phyloP scores from a whole-genome alignment of 2,888 invertebrate species.

The Teinopalpus imperialis region DNA sequence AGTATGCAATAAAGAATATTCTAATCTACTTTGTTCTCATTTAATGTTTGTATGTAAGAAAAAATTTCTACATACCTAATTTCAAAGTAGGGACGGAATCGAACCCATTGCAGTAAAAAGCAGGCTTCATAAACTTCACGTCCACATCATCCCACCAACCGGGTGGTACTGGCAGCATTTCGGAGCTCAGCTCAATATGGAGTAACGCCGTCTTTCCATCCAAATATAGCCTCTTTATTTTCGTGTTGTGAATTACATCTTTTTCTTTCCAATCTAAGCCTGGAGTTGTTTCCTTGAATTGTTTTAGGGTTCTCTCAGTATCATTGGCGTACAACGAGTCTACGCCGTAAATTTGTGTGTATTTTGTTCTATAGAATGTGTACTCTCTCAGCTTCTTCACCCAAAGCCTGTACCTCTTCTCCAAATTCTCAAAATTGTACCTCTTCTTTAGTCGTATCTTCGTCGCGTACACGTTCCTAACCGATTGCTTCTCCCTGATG shows the following conservation, averaged over 20 bases:
- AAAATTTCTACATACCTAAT: slow-evolving; percentile 61
- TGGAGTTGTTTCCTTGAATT: slow-evolving; percentile 38
- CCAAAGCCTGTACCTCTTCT: slow-evolving; percentile 42
- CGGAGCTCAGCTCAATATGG: slow-evolving; percentile 52
- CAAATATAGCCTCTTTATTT: slow-evolving; percentile 55
- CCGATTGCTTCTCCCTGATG: slow-evolving; percentile 49
- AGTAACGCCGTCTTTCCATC: slow-evolving; percentile 52
- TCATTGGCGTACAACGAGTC: slow-evolving; percentile 28
- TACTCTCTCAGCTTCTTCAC: slow-evolving; percentile 55
- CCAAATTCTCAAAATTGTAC: slow-evolving; percentile 35
- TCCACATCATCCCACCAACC: slow-evolving; percentile 53
- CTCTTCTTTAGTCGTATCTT: slow-evolving; percentile 42
- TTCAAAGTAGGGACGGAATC: slow-evolving; percentile 37
- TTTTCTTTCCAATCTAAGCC: slow-evolving; percentile 40
- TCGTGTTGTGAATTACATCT: slow-evolving; percentile 41
- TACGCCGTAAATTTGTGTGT: slow-evolving; percentile 41
- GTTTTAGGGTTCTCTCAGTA: slow-evolving; percentile 39
- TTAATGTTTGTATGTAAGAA: too few relatives aligned
- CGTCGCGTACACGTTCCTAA: slow-evolving; percentile 52
- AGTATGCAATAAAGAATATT: too few relatives aligned
- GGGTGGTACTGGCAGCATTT: slow-evolving; percentile 51
- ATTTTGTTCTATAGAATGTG: slow-evolving; percentile 55
- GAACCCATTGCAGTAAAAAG: slow-evolving; percentile 46
- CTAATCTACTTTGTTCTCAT: too few relatives aligned
- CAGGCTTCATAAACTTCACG: slow-evolving; percentile 38